These are phyloP conservation scores for Larimichthys crocea DNA, from an alignment of 2,113 vertebrate species.

Conservation along the genomic window DNA sequence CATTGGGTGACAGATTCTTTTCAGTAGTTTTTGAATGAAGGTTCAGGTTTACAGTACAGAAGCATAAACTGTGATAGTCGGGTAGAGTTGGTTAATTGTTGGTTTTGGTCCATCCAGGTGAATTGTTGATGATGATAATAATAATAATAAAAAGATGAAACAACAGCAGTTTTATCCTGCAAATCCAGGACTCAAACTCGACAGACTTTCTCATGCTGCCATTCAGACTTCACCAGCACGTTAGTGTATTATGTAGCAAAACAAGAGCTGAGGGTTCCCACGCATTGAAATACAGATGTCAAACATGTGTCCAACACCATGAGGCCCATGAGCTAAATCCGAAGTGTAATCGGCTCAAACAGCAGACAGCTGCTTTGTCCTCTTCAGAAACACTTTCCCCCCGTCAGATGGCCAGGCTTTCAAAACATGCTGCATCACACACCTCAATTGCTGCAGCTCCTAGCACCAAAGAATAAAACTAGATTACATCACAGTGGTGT, in stretches of 20 bases:
- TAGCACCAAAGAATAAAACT: background rate
- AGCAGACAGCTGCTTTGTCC: background rate
- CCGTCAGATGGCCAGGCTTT: background rate
- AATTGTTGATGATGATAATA: background rate
- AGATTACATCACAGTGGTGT: constrained; percentile 3
- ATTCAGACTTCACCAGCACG: background rate
- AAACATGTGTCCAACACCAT: constrained; percentile 7
- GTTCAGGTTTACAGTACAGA: background rate
- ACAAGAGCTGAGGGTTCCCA: background rate
- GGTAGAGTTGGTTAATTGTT: no score
- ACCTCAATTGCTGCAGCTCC: background rate
- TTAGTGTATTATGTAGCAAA: background rate
- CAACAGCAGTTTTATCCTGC: background rate
- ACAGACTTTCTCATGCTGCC: constrained; percentile 5
- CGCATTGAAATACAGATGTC: background rate
- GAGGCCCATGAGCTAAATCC: no score
- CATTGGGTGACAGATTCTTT: background rate
- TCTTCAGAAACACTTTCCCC: background rate
- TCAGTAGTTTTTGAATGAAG: background rate
- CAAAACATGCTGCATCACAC: background rate
- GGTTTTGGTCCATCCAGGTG: background rate
- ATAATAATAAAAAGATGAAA: background rate
- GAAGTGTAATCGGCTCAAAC: background rate
- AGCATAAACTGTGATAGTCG: no score
- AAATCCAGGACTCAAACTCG: background rate